Evolutionary conservation across 2,113 vertebrate genomes (phyloP).

Genomic region (Raphicerus campestris): DNA sequence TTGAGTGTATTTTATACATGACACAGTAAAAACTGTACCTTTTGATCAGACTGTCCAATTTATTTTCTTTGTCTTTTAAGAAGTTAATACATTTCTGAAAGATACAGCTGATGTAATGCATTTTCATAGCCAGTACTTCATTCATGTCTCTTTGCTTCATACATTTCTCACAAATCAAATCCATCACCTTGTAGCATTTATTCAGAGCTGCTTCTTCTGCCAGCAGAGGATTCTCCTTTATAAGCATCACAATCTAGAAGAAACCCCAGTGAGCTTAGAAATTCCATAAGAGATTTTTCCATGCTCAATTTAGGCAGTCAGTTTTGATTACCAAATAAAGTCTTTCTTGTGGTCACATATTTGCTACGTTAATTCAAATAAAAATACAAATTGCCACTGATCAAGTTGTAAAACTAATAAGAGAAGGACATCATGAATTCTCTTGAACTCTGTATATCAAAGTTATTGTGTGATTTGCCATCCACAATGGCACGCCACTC

Average conservation of each 20-base stretch:
- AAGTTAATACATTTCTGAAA: constrained; percentile 91
- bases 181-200: constrained; percentile 93
- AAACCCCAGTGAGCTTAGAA: constrained; percentile 40
- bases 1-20: neutral
- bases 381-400: neutral
- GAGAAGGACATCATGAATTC: neutral
- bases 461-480: neutral
- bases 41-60: constrained; percentile 91
- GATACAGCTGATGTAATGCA: constrained; percentile 97
- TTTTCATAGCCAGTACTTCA: constrained; percentile 98
- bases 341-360: neutral
- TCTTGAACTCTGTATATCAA: neutral
- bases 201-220: constrained; percentile 87
- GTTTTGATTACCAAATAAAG: neutral
- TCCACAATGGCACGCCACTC: neutral
- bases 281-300: neutral
- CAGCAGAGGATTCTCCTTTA: constrained; percentile 94
- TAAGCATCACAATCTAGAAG: constrained; percentile 90
- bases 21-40: constrained; percentile 80
- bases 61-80: constrained; percentile 91
- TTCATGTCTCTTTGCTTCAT: constrained; percentile 99
- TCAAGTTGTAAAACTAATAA: neutral
- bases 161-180: constrained; percentile 96
- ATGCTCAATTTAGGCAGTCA: neutral
- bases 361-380: neutral